A percentile compares a stretch with the other conserved stretches of the same genome.
phyloP scores from a whole-genome alignment of 2,888 invertebrate genomes.

The Cheilosia scutellata region DNA sequence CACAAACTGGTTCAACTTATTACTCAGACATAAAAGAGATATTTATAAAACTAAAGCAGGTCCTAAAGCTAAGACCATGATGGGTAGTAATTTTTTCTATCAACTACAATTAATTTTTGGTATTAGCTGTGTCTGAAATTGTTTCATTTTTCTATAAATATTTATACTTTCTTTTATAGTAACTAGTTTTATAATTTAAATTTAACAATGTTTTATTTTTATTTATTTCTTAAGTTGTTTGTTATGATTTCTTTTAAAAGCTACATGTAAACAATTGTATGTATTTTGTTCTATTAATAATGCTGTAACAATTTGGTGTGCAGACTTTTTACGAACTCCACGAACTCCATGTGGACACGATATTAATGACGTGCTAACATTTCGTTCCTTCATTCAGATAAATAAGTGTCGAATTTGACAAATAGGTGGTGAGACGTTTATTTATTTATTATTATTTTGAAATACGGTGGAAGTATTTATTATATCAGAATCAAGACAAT shows the following conservation, averaged over 20 bases:
- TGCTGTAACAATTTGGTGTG: conserved; percentile 9
- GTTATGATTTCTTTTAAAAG: conserved; percentile 52
- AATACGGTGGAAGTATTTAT: conserved; percentile 65
- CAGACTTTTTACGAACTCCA: neutral
- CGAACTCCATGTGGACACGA: neutral
- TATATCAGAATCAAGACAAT: conserved; percentile 14
- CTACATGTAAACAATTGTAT: conserved; percentile 64
- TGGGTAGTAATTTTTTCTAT: conserved; percentile 51
- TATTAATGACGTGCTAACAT: neutral
- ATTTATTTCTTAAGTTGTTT: conserved; percentile 42
- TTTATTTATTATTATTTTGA: conserved; percentile 19
- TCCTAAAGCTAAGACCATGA: conserved; percentile 54
- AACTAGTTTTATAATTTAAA: conserved; percentile 68
- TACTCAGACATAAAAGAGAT: conserved; percentile 57
- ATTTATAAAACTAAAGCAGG: conserved; percentile 62
- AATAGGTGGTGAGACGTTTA: conserved; percentile 44
- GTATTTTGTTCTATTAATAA: conserved; percentile 14
- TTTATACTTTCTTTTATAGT: conserved; percentile 55
- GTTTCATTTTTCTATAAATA: conserved; percentile 68
- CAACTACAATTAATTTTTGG: conserved; percentile 78
- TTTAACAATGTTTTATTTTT: conserved; percentile 63
- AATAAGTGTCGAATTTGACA: conserved; percentile 21
- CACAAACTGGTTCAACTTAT: conserved; percentile 54
- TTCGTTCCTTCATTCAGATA: conserved; percentile 3
- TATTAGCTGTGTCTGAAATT: conserved; percentile 77